Conservation (phyloP, 2,888 invertebrate genomes). For the Lasioglossum morio region DNA sequence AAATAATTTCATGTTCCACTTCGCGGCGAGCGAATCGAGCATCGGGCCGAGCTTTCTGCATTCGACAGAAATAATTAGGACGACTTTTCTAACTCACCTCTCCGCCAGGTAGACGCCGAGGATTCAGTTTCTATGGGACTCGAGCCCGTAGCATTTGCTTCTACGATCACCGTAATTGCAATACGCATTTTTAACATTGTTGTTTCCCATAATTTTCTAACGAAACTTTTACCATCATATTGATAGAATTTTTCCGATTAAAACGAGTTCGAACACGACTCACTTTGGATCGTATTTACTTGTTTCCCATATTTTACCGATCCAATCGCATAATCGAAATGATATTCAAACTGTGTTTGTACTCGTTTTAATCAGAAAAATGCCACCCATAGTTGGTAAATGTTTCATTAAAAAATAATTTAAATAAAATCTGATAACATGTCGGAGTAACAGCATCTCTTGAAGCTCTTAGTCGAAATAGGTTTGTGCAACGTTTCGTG, state of each 20-base stretch:
- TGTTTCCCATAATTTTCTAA: neutral
- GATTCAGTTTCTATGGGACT: neutral
- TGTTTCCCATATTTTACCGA: neutral
- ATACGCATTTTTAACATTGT: neutral
- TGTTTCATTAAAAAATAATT: neutral
- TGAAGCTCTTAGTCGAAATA: neutral
- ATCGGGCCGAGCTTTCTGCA: neutral
- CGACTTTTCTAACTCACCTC: conserved; percentile 4
- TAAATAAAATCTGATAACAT: neutral
- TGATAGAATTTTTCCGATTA: neutral
- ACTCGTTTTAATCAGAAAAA: neutral
- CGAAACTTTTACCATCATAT: neutral
- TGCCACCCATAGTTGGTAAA: neutral
- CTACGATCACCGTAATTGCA: neutral
- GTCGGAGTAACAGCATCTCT: neutral
- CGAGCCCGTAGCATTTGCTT: neutral
- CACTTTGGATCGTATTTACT: neutral
- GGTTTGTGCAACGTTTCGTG: neutral
- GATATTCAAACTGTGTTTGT: neutral
- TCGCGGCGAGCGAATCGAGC: conserved; percentile 5
- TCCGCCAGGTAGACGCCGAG: neutral
- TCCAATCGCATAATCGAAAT: neutral
- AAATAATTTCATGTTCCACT: conserved; percentile 8
- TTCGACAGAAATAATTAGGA: conserved; percentile 27
- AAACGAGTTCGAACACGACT: neutral